phyloP scores from a whole-genome alignment of 2,888 invertebrate genomes.

The Plebejus melissa region DNA sequence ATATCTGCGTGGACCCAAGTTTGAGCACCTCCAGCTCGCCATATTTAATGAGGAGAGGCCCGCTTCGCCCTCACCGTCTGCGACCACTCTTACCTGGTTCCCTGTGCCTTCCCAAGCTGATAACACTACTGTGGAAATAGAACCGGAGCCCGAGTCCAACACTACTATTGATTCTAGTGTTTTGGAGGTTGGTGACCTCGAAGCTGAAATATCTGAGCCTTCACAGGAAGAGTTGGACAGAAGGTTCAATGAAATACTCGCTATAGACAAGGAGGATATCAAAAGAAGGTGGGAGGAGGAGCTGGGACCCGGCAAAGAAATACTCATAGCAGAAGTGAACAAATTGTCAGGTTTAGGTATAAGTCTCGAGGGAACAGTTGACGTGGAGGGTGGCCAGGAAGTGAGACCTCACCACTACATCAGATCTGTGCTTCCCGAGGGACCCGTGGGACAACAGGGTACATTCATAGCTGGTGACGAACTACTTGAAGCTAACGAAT shows the following conservation, averaged over 20 bases:
- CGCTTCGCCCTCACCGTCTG: conserved; percentile 85
- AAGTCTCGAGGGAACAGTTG: conserved; percentile 98
- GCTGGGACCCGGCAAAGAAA: conserved; percentile 90
- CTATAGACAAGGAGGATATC: conserved; percentile 80
- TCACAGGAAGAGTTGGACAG: conserved; percentile 70
- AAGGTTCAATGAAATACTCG: conserved; percentile 79
- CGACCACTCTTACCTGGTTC: conserved; percentile 90
- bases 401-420: conserved; percentile 99
- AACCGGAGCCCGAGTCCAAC: conserved; percentile 88
- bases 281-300: conserved; percentile 89
- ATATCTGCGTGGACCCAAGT: conserved; percentile 95
- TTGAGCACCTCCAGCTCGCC: conserved; percentile 93
- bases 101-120: conserved; percentile 85
- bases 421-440: conserved; percentile 95
- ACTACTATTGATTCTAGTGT: conserved; percentile 89
- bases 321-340: conserved; percentile 94
- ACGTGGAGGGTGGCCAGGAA: conserved; percentile 97
- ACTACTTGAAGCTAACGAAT: conserved; percentile 96
- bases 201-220: conserved; percentile 60
- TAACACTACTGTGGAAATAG: conserved; percentile 81
- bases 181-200: conserved; percentile 75
- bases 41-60: conserved; percentile 82
- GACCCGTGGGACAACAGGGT: conserved; percentile 96
- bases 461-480: conserved; percentile 97
- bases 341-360: conserved; percentile 97